Evolutionary conservation across 2,888 invertebrate species (phyloP).

Genomic region (Physocephala rufipes): DNA sequence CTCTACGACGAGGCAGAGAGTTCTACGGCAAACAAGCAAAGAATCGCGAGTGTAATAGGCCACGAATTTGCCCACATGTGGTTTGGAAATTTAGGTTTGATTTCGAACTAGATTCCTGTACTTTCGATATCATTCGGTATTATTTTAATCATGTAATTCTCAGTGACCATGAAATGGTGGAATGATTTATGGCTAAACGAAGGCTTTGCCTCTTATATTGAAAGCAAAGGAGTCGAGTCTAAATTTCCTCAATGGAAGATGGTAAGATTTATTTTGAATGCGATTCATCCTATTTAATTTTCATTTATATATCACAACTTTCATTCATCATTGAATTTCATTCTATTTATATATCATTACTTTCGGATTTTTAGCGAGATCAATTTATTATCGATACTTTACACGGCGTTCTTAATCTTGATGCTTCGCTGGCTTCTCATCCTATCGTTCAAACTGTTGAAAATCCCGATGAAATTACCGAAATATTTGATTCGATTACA

Average conservation of each 20-base stretch:
- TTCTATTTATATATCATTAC: not conserved
- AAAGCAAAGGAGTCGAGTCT: constrained; percentile 78
- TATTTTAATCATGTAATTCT: not conserved
- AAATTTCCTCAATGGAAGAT: constrained; percentile 83
- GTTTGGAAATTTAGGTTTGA: constrained; percentile 85
- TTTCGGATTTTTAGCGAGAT: constrained; percentile 71
- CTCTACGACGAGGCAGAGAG: constrained; percentile 79
- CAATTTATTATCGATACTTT: constrained; percentile 79
- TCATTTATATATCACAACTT: not conserved
- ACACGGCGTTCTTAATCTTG: constrained; percentile 77
- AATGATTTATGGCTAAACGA: constrained; percentile 93
- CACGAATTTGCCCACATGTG: constrained; percentile 97
- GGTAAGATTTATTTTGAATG: constrained; percentile 67
- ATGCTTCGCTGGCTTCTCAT: constrained; percentile 85
- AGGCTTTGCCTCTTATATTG: constrained; percentile 93
- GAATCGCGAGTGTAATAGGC: constrained; percentile 82
- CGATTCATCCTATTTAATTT: not conserved
- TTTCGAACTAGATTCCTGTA: not conserved
- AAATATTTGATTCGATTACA: constrained; percentile 90
- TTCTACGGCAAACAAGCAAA: constrained; percentile 79
- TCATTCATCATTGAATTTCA: not conserved
- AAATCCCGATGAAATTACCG: constrained; percentile 90
- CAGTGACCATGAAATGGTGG: constrained; percentile 94
- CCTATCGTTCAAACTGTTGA: constrained; percentile 87
- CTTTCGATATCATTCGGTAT: not conserved